Base-by-base conservation (phyloP, 2,888 invertebrate genomes). In the Julus scanicus region DNA sequence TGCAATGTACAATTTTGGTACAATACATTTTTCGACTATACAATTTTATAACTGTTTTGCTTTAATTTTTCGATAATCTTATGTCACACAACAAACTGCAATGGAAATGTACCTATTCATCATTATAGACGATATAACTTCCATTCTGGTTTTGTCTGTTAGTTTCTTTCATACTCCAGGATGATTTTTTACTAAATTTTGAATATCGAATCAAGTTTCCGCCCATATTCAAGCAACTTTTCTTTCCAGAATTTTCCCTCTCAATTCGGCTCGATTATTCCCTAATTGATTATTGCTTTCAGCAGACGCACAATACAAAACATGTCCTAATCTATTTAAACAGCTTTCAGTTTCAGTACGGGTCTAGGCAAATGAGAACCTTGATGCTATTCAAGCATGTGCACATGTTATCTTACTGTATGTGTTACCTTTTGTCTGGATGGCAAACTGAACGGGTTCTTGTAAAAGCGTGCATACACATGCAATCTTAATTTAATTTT, bases 281-380 rank as follows among this genome's bases (percentile, higher is more conserved):
- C 80, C 80, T 80, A 80, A 80, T 80, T 80, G 80, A 80, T 37
- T 80, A 80, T 80, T 80, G 37, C 80, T 80, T 11, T 29, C 37
- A 80, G 13, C 37, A 37, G 37, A 9, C 71, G 1, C 71, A 80
- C 29, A 11, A 80, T 37, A 20, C 63, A 80, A 80, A 80, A 80
- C 80, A 80, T 13, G 80, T 29, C 37, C 37, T 17, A 29, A 11
- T 1, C 80, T 37, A 71, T 63, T 63, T 63, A 63, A 63, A 63
- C 63, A 17, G 13, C n/a, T n/a, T 63, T 63, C 63, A 17, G 6
- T 63, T 63, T 63, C 63, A 63, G 6, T 63, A n/a, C 17, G 63
- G 63, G 6, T 13, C 63, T 5, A 5, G n/a, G 44, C 44, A 44
- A 44, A 44, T 44, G 44, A 44, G 8, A 20, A 20, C 29, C 17